These are phyloP conservation scores for Todus mexicanus DNA, from an alignment of 2,797 vertebrate species.

Conservation along the genomic window DNA sequence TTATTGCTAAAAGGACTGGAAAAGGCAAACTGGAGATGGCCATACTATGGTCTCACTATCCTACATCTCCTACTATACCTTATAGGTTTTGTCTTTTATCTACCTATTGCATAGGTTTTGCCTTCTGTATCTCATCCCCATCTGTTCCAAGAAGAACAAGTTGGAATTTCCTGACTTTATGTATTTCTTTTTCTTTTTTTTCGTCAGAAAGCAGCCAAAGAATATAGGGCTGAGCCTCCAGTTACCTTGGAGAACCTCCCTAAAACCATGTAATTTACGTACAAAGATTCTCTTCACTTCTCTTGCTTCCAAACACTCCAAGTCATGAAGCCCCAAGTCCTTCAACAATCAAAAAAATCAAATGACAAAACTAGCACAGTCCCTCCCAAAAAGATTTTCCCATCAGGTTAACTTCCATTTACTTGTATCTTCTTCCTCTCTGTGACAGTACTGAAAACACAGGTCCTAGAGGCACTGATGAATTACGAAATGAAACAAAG, in stretches of 20 bases:
- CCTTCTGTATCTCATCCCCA: background rate
- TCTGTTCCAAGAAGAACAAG: background rate
- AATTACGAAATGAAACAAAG: background rate
- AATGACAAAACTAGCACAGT: background rate
- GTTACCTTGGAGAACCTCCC: background rate
- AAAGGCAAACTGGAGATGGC: background rate
- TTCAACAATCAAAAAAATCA: background rate
- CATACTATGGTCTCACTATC: background rate
- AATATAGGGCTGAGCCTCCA: background rate
- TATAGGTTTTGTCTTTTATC: too few species aligned
- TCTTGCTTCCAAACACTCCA: background rate
- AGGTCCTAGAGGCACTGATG: background rate
- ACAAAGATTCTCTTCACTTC: background rate
- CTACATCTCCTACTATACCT: rapidly evolving
- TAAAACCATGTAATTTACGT: background rate
- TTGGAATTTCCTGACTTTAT: background rate
- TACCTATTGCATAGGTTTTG: background rate
- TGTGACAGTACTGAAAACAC: background rate
- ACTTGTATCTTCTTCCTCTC: background rate
- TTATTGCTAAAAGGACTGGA: background rate
- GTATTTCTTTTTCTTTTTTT: background rate
- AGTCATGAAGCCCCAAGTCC: background rate
- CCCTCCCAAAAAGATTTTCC: background rate
- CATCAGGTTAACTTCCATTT: background rate
- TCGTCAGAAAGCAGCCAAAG: background rate